Evolutionary conservation across 2,888 invertebrate genomes (phyloP).

Genomic region (Cynaeus angustus): DNA sequence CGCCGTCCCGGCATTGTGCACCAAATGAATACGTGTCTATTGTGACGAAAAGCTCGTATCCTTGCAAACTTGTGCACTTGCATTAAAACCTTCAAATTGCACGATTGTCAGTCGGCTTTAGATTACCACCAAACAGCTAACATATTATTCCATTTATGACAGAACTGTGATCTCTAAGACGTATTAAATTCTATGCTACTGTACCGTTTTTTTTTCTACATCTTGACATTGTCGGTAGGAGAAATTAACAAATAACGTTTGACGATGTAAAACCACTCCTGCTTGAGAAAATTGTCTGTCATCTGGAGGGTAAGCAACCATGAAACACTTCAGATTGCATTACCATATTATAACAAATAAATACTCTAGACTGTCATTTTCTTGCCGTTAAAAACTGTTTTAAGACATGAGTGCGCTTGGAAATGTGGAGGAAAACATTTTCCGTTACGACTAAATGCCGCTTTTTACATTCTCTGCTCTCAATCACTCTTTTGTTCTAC

Average conservation of each 20-base stretch:
- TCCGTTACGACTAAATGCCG: background rate
- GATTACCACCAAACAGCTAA: no score
- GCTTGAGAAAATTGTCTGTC: background rate
- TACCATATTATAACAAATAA: background rate
- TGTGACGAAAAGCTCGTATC: conserved; percentile 13
- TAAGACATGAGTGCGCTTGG: background rate
- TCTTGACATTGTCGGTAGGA: no score
- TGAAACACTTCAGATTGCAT: no score
- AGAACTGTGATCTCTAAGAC: no score
- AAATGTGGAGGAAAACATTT: background rate
- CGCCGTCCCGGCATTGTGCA: background rate
- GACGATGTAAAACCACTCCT: background rate
- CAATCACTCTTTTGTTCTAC: background rate
- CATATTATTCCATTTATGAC: no score
- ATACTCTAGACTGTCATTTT: background rate
- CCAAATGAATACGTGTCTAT: conserved; percentile 3
- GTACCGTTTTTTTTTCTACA: no score
- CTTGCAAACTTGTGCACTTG: background rate
- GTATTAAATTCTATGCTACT: no score
- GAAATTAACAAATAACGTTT: no score
- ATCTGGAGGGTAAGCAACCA: background rate
- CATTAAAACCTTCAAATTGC: no score
- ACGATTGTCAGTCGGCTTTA: no score
- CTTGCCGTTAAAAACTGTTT: conserved; percentile 2
- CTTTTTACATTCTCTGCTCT: background rate